A percentile compares a stretch with the other conserved stretches of the same genome.
Evolutionary conservation across 2,888 invertebrate species (phyloP).

Genomic region (Eupeodes latifasciatus): DNA sequence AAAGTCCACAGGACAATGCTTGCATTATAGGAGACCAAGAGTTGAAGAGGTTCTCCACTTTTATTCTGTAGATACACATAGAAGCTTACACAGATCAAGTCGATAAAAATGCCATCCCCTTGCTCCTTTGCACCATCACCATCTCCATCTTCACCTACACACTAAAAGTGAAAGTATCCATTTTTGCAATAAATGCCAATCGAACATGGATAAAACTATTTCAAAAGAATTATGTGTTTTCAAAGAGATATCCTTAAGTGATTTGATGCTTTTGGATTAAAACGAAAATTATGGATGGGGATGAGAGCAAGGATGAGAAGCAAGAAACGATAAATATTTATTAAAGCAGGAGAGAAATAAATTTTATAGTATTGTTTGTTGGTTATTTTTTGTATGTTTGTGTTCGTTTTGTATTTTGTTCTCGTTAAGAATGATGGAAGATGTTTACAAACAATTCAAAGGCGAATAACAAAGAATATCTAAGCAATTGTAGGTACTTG

Average conservation of each 20-base stretch:
- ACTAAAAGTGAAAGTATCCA: slow-evolving; percentile 52
- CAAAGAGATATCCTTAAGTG: slow-evolving; percentile 57
- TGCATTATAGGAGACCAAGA: not conserved
- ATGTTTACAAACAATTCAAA: slow-evolving; percentile 2
- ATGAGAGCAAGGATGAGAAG: too few relatives aligned
- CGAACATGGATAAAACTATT: slow-evolving; percentile 46
- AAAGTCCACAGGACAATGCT: not conserved
- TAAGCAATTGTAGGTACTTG: not conserved
- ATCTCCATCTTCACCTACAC: too few relatives aligned
- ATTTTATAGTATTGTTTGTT: not conserved
- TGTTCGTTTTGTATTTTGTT: too few relatives aligned
- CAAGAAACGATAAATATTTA: not conserved
- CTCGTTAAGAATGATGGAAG: not conserved
- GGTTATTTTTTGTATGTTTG: too few relatives aligned
- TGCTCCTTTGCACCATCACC: not conserved
- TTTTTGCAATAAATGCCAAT: slow-evolving; percentile 68
- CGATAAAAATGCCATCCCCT: not conserved
- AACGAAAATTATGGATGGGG: not conserved
- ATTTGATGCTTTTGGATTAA: slow-evolving; percentile 63
- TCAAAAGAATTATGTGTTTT: slow-evolving; percentile 64
- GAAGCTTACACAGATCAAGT: not conserved
- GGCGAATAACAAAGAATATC: not conserved
- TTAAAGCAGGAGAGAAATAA: not conserved
- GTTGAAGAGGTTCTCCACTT: not conserved
- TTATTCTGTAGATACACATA: not conserved